phyloP scores from a whole-genome alignment of 2,113 vertebrate genomes.

The Suricata suricatta region DNA sequence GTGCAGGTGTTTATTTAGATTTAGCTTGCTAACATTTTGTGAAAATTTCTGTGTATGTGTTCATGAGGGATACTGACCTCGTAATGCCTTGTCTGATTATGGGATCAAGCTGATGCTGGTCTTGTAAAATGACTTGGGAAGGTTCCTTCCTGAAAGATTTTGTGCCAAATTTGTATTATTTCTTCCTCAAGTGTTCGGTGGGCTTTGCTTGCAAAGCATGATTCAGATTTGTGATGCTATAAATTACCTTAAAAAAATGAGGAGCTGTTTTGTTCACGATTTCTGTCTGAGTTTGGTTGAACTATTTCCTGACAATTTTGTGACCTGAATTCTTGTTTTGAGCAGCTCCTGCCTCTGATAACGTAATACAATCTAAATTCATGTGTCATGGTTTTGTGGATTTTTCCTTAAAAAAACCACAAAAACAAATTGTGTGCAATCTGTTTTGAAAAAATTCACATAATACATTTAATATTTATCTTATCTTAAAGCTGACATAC shows the following conservation, averaged over 20 bases:
- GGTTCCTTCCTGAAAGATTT: neutral
- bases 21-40: neutral
- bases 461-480: neutral
- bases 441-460: neutral
- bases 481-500: neutral
- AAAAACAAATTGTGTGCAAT: neutral
- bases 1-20: neutral
- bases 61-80: neutral
- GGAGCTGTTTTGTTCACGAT: slow-evolving; percentile 23
- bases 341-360: neutral
- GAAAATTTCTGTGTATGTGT: neutral
- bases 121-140: neutral
- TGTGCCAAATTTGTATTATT: neutral
- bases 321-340: slow-evolving; percentile 26
- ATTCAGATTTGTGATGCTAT: slow-evolving; percentile 48
- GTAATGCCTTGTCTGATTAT: neutral
- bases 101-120: neutral
- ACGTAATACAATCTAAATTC: slow-evolving; percentile 40
- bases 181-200: slow-evolving; percentile 18
- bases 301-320: slow-evolving; percentile 26
- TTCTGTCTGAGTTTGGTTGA: slow-evolving; percentile 38
- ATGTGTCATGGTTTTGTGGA: neutral
- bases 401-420: neutral
- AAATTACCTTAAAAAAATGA: slow-evolving; percentile 14
- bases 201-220: slow-evolving; percentile 22